Base-by-base conservation (phyloP, 2,888 invertebrate genomes). In the Chrysomela aeneicollis region DNA sequence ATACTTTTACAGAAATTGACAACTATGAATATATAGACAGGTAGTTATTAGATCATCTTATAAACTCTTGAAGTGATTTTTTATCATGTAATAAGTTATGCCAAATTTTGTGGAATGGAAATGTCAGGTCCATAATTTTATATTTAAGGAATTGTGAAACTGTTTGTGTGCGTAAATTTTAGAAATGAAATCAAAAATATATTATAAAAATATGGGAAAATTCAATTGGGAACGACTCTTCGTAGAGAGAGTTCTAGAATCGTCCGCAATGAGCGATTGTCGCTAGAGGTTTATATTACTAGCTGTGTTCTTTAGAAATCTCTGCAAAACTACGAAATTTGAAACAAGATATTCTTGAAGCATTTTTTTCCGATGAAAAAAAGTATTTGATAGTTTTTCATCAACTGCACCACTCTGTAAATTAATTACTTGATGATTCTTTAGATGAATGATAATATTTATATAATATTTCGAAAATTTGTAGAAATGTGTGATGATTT, bases 161-260 rank as follows among this genome's bases (percentile, higher is more conserved):
- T 79, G 78, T 81, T 80, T 80, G 79, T 81, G 81, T 82, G 79
- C 78, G 80, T 80, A 81, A 81, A 79, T 82, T 82, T 81, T 82
- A 81, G 82, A 82, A 81, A 79, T 80, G 81, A 81, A 82, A 81
- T 81, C 81, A 81, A 81, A 81, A 81, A 79, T 75, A 79, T 78
- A 78, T 74, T 74, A 77, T 75, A 77, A 78, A 76, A 71, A 75
- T 74, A 77, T 78, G 77, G 74, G 77, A 42, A 15, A 42, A 76
- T 60, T 57, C 77, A 77, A 78, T 81, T 81, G 81, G 78, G 78
- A 68, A 70, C 79, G 80, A 79, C 77, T 79, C 79, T 78, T 75
- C 74, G 79, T 81, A 81, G 79, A 73, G 79, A 73, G 76, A 76
- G 75, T 76, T 76, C 57, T 81, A 81, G 81, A 80, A 78, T 79